Evolutionary conservation across 2,797 vertebrate genomes (phyloP).

Genomic region (Spinus olivaceus): DNA sequence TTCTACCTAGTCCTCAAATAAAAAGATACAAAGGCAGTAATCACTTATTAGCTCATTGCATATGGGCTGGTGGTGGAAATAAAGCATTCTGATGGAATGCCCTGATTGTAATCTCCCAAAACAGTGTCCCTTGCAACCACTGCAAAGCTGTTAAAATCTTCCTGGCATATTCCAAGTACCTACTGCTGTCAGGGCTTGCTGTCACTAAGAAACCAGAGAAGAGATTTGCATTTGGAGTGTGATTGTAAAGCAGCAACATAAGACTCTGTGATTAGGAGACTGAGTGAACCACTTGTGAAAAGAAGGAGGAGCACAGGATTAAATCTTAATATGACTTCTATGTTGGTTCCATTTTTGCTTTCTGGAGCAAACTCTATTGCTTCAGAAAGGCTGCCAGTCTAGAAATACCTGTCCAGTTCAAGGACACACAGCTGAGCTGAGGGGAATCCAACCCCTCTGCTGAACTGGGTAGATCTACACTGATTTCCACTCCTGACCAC

Average conservation of each 20-base stretch:
- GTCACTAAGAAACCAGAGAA: constrained; percentile 34
- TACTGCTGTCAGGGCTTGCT: constrained; percentile 32
- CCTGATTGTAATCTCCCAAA: constrained; percentile 48
- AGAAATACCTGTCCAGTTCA: background rate
- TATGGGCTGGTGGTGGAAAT: constrained; percentile 1
- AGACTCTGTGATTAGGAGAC: constrained; percentile 49
- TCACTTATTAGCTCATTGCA: constrained; percentile 49
- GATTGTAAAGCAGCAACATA: constrained; percentile 62
- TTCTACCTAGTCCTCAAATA: constrained; percentile 18
- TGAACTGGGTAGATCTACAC: background rate
- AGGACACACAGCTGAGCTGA: background rate
- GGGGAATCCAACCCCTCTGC: background rate
- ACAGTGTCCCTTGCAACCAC: background rate
- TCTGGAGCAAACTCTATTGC: background rate
- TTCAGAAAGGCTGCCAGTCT: background rate
- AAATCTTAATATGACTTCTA: background rate
- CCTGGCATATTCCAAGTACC: constrained; percentile 34
- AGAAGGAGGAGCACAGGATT: background rate
- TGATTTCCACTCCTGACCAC: background rate
- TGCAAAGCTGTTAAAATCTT: constrained; percentile 23
- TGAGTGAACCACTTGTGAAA: constrained; percentile 32
- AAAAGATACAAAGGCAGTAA: constrained; percentile 41
- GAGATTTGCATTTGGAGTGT: constrained; percentile 56
- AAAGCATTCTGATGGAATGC: constrained; percentile 31
- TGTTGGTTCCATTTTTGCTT: background rate